phyloP scores from a whole-genome alignment of 2,888 invertebrate genomes.

The Ypsolopha scabrella region DNA sequence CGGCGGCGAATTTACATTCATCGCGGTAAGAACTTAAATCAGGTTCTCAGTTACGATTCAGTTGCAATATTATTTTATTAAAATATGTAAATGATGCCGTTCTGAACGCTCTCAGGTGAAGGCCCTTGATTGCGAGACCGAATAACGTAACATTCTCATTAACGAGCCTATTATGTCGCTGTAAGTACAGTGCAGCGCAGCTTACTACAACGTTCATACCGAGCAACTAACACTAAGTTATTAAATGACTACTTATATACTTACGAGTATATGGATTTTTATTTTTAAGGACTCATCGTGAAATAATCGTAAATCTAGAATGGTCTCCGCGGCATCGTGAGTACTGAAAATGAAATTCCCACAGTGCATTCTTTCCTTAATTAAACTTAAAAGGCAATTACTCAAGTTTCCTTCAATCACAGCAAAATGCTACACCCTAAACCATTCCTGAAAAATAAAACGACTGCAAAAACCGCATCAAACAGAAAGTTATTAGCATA shows the following conservation, averaged over 20 bases:
- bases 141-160: slow-evolving; percentile 65
- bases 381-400: too few relatives aligned
- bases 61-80: slow-evolving; percentile 71
- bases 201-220: not conserved
- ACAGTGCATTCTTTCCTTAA: not conserved
- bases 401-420: too few relatives aligned
- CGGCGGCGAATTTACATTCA: slow-evolving; percentile 67
- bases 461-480: too few relatives aligned
- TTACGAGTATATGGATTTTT: too few relatives aligned
- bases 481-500: too few relatives aligned
- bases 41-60: slow-evolving; percentile 70
- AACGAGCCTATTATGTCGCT: slow-evolving; percentile 36
- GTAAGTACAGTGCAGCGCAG: slow-evolving; percentile 5
- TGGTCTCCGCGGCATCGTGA: not conserved
- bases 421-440: too few relatives aligned
- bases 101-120: slow-evolving; percentile 51
- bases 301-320: not conserved
- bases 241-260: not conserved
- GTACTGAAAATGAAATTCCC: not conserved
- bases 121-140: slow-evolving; percentile 54
- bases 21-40: slow-evolving; percentile 71
- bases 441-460: too few relatives aligned
- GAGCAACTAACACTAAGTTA: not conserved
- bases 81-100: slow-evolving; percentile 67
- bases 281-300: too few relatives aligned